Conservation (phyloP, 2,888 invertebrate genomes). For the Lagria hirta region DNA sequence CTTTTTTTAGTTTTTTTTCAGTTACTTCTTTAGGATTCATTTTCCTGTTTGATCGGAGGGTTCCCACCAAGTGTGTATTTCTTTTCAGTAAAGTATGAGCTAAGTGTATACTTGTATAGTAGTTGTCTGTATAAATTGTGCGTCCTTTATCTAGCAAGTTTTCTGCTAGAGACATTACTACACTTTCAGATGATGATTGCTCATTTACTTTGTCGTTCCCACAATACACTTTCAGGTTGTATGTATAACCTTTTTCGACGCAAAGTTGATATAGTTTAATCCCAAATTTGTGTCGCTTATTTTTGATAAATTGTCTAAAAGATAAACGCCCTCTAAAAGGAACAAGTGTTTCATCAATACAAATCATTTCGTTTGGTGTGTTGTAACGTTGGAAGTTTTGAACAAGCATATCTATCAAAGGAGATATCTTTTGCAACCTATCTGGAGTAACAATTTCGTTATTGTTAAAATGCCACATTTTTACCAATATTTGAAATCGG, state of each 20-base stretch:
- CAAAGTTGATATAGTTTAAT: constrained; percentile 26
- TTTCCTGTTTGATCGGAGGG: constrained; percentile 29
- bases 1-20: constrained; percentile 25
- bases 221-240: constrained; percentile 21
- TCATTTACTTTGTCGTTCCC: constrained; percentile 11
- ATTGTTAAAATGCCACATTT: constrained; percentile 27
- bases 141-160: constrained; percentile 31
- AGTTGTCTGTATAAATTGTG: constrained; percentile 34
- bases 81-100: constrained; percentile 30
- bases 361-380: constrained; percentile 31
- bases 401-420: constrained; percentile 24
- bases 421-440: constrained; percentile 25
- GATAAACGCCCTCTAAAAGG: constrained; percentile 37
- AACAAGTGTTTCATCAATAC: constrained; percentile 36
- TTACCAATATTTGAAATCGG: constrained; percentile 18
- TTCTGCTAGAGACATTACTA: constrained; percentile 34
- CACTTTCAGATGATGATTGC: constrained; percentile 12
- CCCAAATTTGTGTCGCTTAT: constrained; percentile 38
- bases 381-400: constrained; percentile 30
- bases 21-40: constrained; percentile 26
- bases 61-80: constrained; percentile 29
- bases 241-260: constrained; percentile 20
- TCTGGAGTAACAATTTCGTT: constrained; percentile 21
- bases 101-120: constrained; percentile 28
- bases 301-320: constrained; percentile 30